Evolutionary conservation across 2,888 invertebrate genomes (phyloP).

Genomic region (Rhopalosiphum nymphaeae): DNA sequence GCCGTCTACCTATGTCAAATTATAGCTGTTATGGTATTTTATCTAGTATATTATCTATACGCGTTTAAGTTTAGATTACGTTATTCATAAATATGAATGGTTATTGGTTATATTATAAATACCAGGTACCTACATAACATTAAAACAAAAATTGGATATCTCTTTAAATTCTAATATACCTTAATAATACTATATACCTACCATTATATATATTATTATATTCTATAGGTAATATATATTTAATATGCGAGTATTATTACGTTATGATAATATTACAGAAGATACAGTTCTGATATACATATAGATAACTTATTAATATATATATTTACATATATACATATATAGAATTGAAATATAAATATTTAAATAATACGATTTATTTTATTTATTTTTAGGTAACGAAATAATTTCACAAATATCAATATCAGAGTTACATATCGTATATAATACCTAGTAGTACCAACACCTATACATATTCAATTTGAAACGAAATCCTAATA

Average conservation of each 20-base stretch:
- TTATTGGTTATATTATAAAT: neutral
- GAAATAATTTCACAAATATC: neutral
- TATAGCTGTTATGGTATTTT: neutral
- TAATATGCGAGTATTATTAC: no score
- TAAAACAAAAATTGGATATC: neutral
- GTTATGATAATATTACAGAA: no score
- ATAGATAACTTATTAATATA: neutral
- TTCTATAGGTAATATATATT: no score
- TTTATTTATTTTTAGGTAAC: neutral
- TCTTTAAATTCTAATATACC: neutral
- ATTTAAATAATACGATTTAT: neutral
- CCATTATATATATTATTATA: no score
- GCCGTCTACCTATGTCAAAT: neutral
- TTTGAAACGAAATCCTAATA: neutral
- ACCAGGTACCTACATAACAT: neutral
- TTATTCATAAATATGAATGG: neutral
- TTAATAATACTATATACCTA: neutral
- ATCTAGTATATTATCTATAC: neutral
- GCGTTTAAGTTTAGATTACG: neutral
- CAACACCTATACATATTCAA: neutral
- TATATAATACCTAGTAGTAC: neutral
- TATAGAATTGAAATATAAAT: neutral
- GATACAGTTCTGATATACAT: no score
- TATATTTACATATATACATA: neutral
- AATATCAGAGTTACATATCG: neutral